Base-by-base conservation (phyloP, 2,888 invertebrate species). In the Rhagonycha lutea region DNA sequence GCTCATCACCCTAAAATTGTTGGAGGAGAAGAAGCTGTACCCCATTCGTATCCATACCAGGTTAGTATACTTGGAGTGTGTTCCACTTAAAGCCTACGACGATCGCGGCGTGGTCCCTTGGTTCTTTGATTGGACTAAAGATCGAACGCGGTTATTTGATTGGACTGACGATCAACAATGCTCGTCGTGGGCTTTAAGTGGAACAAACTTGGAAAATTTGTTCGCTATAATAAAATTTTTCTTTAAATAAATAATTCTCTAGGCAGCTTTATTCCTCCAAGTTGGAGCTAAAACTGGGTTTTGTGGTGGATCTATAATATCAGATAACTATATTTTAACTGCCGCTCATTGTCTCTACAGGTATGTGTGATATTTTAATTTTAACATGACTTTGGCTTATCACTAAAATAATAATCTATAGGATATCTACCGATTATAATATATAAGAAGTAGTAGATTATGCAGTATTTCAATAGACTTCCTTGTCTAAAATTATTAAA, bases 1-100 rank as follows among this genome's bases (percentile, higher is more conserved):
- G 61, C n/a, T 61, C 9, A 61, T 28, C 11, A 14, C n/a, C 24
- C 68, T 14, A n/a, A 14, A 14, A 70, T 24, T 32, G 18, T 32
- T 47, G 72, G 61, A 67, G 28, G 47, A 68, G 32, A 62, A 18
- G 72, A 68, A 70, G 70, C 68, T 77, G 78, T 32, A 81, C 82
- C 78, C 82, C 82, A 68, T 18, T 9, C 68, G 14, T 68, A 68
- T 68, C 68, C 68, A 32, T 68, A 32, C n/a, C 68, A 68, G 68
- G 68, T 68, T 28, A 14, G 2, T 3, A 26, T 28, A 67, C 12
- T 61, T 61, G 14, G 4, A 14, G 14, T 2, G 1, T n/a, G n/a
- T n/a, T n/a, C n/a, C n/a, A n/a, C n/a, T n/a, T n/a, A n/a, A n/a
- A n/a, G n/a, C n/a, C n/a, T n/a, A n/a, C n/a, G n/a, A n/a, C n/a